A percentile compares a stretch with the other conserved stretches of the same genome.
Conservation (phyloP, 2,797 vertebrate species). For the Sebastes elongatus region DNA sequence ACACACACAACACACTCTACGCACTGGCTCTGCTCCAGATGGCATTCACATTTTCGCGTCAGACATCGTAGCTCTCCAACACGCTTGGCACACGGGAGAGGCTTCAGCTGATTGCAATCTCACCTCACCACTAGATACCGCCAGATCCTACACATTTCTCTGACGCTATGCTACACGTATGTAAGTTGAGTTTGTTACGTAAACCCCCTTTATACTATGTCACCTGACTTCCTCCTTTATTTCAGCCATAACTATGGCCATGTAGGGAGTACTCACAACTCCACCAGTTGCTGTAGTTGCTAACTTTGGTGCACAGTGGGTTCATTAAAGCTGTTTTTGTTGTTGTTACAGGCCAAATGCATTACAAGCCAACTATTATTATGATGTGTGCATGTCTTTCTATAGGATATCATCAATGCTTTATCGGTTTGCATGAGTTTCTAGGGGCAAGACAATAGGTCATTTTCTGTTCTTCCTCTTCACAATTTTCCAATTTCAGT, state of each 20-base stretch:
- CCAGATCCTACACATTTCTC: no score
- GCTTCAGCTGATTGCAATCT: no score
- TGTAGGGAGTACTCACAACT: background rate
- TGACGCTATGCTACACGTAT: no score
- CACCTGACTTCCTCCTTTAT: background rate
- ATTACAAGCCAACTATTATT: background rate
- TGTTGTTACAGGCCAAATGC: background rate
- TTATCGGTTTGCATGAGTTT: background rate
- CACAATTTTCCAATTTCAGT: background rate
- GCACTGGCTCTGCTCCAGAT: no score
- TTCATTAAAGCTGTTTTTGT: background rate
- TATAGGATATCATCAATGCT: background rate
- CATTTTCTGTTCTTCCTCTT: background rate
- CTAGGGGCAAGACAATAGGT: background rate
- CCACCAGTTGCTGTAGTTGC: background rate
- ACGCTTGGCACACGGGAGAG: no score
- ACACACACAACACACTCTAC: no score
- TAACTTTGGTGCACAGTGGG: background rate
- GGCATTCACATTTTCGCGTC: no score
- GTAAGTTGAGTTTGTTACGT: rapidly evolving
- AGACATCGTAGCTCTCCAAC: no score
- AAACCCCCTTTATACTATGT: no score
- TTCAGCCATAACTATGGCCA: background rate
- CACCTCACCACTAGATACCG: no score
- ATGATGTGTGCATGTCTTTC: no score